These are phyloP conservation scores for Alosa sapidissima DNA, from an alignment of 2,797 vertebrate genomes.

Conservation along the genomic window DNA sequence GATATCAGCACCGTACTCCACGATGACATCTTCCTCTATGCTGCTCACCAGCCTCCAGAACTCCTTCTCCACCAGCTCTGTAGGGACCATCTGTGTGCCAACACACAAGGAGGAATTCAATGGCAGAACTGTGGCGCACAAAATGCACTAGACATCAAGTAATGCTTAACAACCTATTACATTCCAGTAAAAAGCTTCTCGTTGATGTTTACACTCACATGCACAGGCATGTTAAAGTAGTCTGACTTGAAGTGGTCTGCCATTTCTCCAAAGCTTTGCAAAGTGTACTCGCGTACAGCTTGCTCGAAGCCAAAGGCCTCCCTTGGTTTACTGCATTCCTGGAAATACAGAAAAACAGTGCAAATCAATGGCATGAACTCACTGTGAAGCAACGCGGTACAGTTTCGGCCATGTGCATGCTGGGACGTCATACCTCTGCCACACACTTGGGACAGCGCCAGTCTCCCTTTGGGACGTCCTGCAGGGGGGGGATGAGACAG, in stretches of 20 bases:
- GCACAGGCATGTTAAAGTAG: conserved; percentile 99
- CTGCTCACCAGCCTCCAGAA: conserved; percentile 98
- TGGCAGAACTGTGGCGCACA: background rate
- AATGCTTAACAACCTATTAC: background rate
- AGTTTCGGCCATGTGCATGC: background rate
- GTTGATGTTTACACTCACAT: conserved; percentile 75
- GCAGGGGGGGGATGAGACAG: conserved; percentile 94
- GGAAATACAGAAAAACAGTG: background rate
- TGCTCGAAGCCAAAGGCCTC: conserved; percentile 99
- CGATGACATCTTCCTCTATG: conserved; percentile 98
- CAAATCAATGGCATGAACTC: background rate
- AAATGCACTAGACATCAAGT: background rate
- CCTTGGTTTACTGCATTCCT: conserved; percentile 98
- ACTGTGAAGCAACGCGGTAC: background rate
- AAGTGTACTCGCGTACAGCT: conserved; percentile 91
- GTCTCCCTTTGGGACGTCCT: conserved; percentile 96
- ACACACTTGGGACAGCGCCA: conserved; percentile 98
- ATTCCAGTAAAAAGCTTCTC: background rate
- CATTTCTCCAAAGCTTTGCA: conserved; percentile 98
- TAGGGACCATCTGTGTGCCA: conserved; percentile 92
- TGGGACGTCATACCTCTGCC: conserved; percentile 82
- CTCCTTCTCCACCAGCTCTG: conserved; percentile 97
- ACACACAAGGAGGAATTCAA: background rate
- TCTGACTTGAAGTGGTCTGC: conserved; percentile 99
- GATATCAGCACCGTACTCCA: conserved; percentile 97